These are phyloP conservation scores for Sminthurides bifidus DNA, from an alignment of 1,140 invertebrate genomes.

Conservation along the genomic window DNA sequence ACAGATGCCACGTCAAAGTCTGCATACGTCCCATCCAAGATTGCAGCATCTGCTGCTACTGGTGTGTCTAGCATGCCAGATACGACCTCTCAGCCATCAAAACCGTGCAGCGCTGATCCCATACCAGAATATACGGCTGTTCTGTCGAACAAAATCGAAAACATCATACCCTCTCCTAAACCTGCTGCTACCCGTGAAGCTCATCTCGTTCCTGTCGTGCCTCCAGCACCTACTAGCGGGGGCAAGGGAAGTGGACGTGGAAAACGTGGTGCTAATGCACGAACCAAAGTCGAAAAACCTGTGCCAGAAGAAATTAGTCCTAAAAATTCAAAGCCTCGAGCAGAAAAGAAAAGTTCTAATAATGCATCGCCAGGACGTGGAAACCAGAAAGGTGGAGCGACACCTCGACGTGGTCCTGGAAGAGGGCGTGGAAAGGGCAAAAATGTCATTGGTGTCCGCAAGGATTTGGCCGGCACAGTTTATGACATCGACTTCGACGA, in stretches of 20 bases:
- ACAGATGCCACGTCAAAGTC: not conserved
- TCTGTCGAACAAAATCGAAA: slow-evolving; percentile 28
- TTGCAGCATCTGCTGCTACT: not conserved
- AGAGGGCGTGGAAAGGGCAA: slow-evolving; percentile 50
- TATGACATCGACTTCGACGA: slow-evolving; percentile 78
- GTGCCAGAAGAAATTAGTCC: slow-evolving; percentile 28
- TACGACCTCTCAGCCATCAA: not conserved
- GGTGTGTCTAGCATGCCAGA: not conserved
- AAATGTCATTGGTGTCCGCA: slow-evolving; percentile 34
- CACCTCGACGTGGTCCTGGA: slow-evolving; percentile 41
- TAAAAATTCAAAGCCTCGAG: slow-evolving; percentile 10
- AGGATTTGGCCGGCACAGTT: slow-evolving; percentile 61
- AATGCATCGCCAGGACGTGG: slow-evolving; percentile 28
- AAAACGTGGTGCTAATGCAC: too few species aligned
- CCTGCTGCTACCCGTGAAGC: not conserved
- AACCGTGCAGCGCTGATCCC: not conserved
- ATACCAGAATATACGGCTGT: slow-evolving; percentile 20
- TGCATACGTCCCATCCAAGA: not conserved
- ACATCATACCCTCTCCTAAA: slow-evolving; percentile 18
- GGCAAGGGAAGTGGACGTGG: slow-evolving; percentile 2
- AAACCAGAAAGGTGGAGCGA: slow-evolving; percentile 22
- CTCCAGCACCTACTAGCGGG: slow-evolving; percentile 1
- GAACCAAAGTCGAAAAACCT: too few species aligned
- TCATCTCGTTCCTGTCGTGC: not conserved
- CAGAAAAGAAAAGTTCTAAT: slow-evolving; percentile 25